Percentiles rank a stretch among this genome's conserved stretches.
Evolutionary conservation across 1,140 invertebrate genomes (phyloP).

Genomic region (Tetramorium alpestre): DNA sequence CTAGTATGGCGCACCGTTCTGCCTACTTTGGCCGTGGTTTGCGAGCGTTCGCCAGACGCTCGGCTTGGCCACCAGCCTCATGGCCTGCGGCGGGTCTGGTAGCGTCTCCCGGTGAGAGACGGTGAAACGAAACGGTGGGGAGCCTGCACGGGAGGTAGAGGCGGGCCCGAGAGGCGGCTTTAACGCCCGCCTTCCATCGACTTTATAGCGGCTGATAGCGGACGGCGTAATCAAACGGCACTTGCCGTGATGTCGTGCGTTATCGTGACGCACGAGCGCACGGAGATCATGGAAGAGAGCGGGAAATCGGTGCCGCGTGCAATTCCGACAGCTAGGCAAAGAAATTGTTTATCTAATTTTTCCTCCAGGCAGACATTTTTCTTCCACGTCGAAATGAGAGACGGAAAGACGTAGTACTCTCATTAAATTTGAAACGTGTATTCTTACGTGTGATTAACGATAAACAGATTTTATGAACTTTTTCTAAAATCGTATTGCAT

Average conservation of each 20-base stretch:
- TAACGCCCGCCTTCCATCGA: slow-evolving; percentile 80
- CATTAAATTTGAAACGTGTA: neutral
- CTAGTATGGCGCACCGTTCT: slow-evolving; percentile 64
- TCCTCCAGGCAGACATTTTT: neutral
- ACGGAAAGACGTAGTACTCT: neutral
- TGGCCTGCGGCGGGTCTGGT: slow-evolving; percentile 67
- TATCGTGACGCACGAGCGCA: slow-evolving; percentile 21
- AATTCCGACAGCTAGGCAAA: neutral
- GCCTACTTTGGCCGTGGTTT: slow-evolving; percentile 52
- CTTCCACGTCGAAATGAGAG: neutral
- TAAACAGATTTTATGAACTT: neutral
- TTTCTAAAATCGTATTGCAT: neutral
- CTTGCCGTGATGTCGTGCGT: slow-evolving; percentile 71
- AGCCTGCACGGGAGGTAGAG: slow-evolving; percentile 77
- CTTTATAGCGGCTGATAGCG: slow-evolving; percentile 80
- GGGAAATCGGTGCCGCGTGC: neutral
- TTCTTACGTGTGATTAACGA: neutral
- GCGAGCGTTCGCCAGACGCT: slow-evolving; percentile 41
- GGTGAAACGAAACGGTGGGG: slow-evolving; percentile 67
- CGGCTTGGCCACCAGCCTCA: slow-evolving; percentile 53
- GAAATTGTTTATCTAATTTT: neutral
- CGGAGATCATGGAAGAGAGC: neutral
- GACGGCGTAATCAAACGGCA: slow-evolving; percentile 78
- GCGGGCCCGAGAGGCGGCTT: slow-evolving; percentile 82
- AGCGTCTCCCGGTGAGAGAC: slow-evolving; percentile 67